phyloP scores from a whole-genome alignment of 1,140 invertebrate species.

The Ceratitis capitata region DNA sequence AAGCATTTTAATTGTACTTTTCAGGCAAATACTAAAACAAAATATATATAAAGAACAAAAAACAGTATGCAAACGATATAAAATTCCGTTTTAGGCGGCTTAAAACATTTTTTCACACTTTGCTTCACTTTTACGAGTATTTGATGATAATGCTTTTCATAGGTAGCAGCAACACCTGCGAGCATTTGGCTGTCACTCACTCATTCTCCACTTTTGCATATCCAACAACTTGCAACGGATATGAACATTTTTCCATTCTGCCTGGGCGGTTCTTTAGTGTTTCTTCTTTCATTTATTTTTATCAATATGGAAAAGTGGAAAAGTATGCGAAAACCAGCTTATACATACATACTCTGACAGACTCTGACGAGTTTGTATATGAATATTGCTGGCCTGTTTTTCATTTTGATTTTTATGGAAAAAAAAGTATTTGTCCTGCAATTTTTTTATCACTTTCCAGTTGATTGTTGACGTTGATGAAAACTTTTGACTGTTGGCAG shows the following conservation, averaged over 20 bases:
- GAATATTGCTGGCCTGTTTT: background rate
- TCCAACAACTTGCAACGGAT: conserved; percentile 21
- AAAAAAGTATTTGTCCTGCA: background rate
- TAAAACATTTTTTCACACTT: background rate
- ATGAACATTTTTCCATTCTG: conserved; percentile 7
- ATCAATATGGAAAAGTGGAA: background rate
- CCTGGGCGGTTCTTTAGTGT: background rate
- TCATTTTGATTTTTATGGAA: background rate
- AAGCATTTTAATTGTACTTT: too few relatives aligned
- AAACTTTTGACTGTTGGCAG: conserved; percentile 37
- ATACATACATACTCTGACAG: background rate
- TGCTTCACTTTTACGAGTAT: background rate
- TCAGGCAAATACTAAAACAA: too few relatives aligned
- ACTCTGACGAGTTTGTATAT: background rate
- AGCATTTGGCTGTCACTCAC: conserved; percentile 22
- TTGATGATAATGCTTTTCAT: conserved; percentile 2
- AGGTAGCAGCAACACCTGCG: background rate
- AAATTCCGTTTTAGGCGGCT: conserved; percentile 1
- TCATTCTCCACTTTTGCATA: conserved; percentile 1
- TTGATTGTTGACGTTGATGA: conserved; percentile 35
- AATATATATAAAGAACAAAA: too few relatives aligned
- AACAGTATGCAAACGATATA: too few relatives aligned
- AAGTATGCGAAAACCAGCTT: background rate
- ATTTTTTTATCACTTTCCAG: conserved; percentile 24
- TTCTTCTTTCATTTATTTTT: conserved; percentile 7